Evolutionary conservation across 2,888 invertebrate species (phyloP).

Genomic region (Schizaphis graminum): DNA sequence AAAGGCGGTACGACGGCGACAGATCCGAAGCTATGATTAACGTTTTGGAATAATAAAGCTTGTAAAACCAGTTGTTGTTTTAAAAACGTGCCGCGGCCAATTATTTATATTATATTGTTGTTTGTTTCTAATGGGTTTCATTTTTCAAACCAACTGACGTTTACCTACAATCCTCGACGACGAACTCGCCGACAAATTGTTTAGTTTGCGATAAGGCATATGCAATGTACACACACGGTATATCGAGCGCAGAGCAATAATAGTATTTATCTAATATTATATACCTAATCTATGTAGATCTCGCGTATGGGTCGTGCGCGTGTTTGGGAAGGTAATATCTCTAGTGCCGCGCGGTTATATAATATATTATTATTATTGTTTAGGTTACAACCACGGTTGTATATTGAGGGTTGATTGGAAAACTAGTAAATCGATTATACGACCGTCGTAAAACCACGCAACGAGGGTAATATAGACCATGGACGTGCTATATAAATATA

Average conservation of each 20-base stretch:
- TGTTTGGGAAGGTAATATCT: constrained; percentile 9
- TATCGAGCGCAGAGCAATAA: background rate
- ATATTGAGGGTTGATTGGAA: constrained; percentile 55
- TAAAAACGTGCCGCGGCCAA: constrained; percentile 15
- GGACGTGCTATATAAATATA: background rate
- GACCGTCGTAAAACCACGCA: constrained; percentile 56
- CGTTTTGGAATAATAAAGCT: background rate
- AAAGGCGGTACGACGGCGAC: background rate
- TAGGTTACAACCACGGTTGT: background rate
- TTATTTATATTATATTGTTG: constrained; percentile 20
- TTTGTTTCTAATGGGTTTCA: constrained; percentile 23
- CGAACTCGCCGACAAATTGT: constrained; percentile 29
- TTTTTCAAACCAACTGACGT: constrained; percentile 33
- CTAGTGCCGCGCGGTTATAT: constrained; percentile 25
- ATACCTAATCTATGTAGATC: constrained; percentile 26
- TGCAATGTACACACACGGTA: background rate
- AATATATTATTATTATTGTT: constrained; percentile 23
- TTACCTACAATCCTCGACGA: background rate
- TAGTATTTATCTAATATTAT: background rate
- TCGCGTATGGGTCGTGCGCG: background rate
- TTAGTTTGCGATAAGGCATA: constrained; percentile 47
- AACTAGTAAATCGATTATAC: constrained; percentile 56
- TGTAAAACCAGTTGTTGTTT: constrained; percentile 33
- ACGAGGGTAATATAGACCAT: constrained; percentile 27
- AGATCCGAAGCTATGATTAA: constrained; percentile 2